These are phyloP conservation scores for Drosophila formosana DNA, from an alignment of 2,888 invertebrate species.

Conservation along the genomic window DNA sequence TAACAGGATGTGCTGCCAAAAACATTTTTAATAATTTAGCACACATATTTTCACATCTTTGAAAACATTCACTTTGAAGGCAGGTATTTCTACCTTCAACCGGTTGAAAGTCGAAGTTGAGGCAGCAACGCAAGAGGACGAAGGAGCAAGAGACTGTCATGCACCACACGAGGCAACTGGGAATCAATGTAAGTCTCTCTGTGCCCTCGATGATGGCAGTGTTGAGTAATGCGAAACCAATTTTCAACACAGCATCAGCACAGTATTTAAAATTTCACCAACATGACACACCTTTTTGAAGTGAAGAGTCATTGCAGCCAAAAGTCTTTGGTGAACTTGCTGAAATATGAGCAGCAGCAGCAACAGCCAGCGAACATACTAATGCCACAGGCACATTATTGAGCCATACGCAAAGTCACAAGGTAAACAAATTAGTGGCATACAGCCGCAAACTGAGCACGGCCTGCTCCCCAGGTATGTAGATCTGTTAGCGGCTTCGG, in stretches of 20 bases:
- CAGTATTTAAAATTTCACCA: conserved; percentile 65
- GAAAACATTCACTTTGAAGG: conserved; percentile 71
- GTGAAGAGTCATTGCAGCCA: conserved; percentile 64
- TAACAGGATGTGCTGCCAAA: conserved; percentile 72
- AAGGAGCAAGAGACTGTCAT: conserved; percentile 15
- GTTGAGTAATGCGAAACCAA: conserved; percentile 77
- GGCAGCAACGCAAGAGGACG: background rate
- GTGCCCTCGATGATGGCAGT: conserved; percentile 42
- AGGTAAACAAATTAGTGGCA: conserved; percentile 70
- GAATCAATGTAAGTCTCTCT: conserved; percentile 18
- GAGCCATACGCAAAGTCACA: conserved; percentile 48
- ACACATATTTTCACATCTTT: conserved; percentile 71
- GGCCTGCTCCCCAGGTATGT: background rate
- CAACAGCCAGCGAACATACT: background rate
- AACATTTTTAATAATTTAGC: conserved; percentile 77
- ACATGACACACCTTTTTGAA: conserved; percentile 66
- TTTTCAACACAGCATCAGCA: conserved; percentile 57
- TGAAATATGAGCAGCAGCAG: conserved; percentile 61
- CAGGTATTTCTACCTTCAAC: conserved; percentile 48
- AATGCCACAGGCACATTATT: conserved; percentile 49
- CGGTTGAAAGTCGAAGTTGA: background rate
- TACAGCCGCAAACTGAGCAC: conserved; percentile 14
- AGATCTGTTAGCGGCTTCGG: conserved; percentile 25
- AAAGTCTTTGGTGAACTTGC: conserved; percentile 23
- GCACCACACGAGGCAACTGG: conserved; percentile 24